Conservation (phyloP, 2,888 invertebrate species). For the Callyntrura sp. region DNA sequence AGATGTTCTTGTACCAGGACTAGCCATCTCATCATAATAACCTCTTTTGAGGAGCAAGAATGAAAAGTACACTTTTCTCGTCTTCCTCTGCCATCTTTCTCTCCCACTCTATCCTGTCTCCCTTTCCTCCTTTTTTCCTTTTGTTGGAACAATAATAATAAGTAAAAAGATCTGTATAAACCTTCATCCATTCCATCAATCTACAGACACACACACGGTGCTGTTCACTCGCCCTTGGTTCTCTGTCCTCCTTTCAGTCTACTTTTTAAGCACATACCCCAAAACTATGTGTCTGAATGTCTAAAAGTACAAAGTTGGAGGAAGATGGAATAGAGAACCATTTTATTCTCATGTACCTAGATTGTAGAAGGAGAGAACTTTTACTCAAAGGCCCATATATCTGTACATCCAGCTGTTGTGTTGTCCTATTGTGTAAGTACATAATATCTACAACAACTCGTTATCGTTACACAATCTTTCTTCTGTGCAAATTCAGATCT, state of each 20-base stretch:
- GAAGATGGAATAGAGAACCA: background rate
- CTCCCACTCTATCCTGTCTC: conserved; percentile 72
- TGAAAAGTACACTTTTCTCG: conserved; percentile 64
- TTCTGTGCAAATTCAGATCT: conserved; percentile 51
- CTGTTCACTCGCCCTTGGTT: background rate
- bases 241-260: background rate
- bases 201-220: background rate
- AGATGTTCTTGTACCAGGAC: conserved; percentile 58
- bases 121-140: conserved; percentile 42
- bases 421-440: background rate
- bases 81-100: conserved; percentile 74
- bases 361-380: background rate
- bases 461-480: conserved; percentile 76
- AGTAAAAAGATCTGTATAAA: conserved; percentile 49
- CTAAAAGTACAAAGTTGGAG: too few relatives aligned
- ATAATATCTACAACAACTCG: conserved; percentile 47
- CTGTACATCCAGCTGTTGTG: conserved; percentile 41
- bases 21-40: conserved; percentile 67
- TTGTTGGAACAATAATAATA: conserved; percentile 69
- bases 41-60: conserved; percentile 67
- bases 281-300: background rate
- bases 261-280: background rate
- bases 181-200: conserved; percentile 66
- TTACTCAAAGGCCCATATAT: background rate
- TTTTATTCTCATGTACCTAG: conserved; percentile 8